Conservation (phyloP, 2,113 vertebrate genomes). For the Percopsis transmontana region DNA sequence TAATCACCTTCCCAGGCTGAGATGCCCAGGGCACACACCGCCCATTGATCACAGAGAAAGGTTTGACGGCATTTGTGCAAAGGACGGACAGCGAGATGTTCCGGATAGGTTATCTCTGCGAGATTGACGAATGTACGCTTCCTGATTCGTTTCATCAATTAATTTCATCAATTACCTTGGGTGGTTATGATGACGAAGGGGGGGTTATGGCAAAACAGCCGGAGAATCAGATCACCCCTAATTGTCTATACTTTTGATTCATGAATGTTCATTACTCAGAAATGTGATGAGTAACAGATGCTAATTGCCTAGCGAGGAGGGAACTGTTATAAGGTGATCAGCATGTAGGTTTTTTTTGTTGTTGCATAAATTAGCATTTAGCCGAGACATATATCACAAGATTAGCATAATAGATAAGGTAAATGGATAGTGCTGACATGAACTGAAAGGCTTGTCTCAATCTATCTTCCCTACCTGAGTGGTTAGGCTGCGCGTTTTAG, state of each 20-base stretch:
- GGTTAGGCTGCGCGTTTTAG: background rate
- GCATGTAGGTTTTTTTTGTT: background rate
- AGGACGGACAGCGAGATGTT: slow-evolving; percentile 3
- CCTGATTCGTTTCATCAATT: slow-evolving; percentile 52
- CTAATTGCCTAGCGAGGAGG: slow-evolving; percentile 20
- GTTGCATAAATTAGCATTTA: slow-evolving; percentile 21
- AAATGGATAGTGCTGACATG: slow-evolving; percentile 9
- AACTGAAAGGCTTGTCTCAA: slow-evolving; percentile 1
- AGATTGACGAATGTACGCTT: slow-evolving; percentile 40
- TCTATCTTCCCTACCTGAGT: slow-evolving; percentile 9
- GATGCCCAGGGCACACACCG: background rate
- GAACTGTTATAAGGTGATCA: background rate
- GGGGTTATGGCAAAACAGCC: slow-evolving; percentile 18
- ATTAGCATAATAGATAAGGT: slow-evolving; percentile 18
- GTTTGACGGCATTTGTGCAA: slow-evolving; percentile 20
- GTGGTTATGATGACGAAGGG: slow-evolving; percentile 9
- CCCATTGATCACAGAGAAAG: slow-evolving; percentile 38
- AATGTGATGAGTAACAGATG: slow-evolving; percentile 20
- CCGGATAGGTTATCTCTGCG: slow-evolving; percentile 24
- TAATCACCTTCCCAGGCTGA: slow-evolving; percentile 48
- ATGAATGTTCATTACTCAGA: slow-evolving; percentile 36
- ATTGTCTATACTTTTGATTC: slow-evolving; percentile 46
- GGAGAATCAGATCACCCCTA: slow-evolving; percentile 38
- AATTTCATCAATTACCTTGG: slow-evolving; percentile 54
- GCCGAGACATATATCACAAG: background rate